Percentiles rank a stretch among this genome's conserved stretches.
phyloP scores from a whole-genome alignment of 2,888 invertebrate genomes.

The Sicus ferrugineus region DNA sequence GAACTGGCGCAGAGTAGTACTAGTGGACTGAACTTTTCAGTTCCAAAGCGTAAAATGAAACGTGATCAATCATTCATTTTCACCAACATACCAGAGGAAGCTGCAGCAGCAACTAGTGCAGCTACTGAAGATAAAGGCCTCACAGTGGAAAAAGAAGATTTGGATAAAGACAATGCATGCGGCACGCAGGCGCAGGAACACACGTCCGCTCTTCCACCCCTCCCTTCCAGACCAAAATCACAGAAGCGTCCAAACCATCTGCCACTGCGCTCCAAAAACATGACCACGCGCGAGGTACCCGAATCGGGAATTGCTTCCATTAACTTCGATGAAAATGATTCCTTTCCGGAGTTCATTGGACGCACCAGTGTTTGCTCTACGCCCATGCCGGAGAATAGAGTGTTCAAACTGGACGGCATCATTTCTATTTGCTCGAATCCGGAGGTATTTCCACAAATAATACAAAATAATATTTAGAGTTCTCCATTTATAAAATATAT shows the following conservation, averaged over 20 bases:
- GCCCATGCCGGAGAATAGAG: slow-evolving; percentile 79
- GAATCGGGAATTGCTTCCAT: slow-evolving; percentile 65
- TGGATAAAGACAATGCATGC: neutral
- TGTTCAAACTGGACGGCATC: slow-evolving; percentile 77
- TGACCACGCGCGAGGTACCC: slow-evolving; percentile 60
- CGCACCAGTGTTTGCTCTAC: slow-evolving; percentile 82
- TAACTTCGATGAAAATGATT: slow-evolving; percentile 68
- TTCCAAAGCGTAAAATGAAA: slow-evolving; percentile 70
- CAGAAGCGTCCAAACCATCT: slow-evolving; percentile 68
- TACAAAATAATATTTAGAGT: no score
- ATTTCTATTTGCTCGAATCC: slow-evolving; percentile 78
- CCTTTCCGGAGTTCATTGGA: slow-evolving; percentile 70
- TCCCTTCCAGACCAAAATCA: slow-evolving; percentile 48
- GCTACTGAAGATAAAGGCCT: no score
- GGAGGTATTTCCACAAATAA: no score
- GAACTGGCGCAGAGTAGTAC: slow-evolving; percentile 39
- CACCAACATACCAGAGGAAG: slow-evolving; percentile 83
- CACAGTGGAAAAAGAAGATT: neutral
- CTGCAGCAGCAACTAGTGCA: slow-evolving; percentile 25
- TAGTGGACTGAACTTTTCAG: slow-evolving; percentile 55
- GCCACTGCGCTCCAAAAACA: slow-evolving; percentile 68
- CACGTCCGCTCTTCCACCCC: slow-evolving; percentile 13
- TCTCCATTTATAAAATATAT: no score
- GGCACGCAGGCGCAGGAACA: slow-evolving; percentile 4
- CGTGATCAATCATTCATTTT: slow-evolving; percentile 82